phyloP scores from a whole-genome alignment of 1,140 invertebrate species.

The Mylabris phalerata region DNA sequence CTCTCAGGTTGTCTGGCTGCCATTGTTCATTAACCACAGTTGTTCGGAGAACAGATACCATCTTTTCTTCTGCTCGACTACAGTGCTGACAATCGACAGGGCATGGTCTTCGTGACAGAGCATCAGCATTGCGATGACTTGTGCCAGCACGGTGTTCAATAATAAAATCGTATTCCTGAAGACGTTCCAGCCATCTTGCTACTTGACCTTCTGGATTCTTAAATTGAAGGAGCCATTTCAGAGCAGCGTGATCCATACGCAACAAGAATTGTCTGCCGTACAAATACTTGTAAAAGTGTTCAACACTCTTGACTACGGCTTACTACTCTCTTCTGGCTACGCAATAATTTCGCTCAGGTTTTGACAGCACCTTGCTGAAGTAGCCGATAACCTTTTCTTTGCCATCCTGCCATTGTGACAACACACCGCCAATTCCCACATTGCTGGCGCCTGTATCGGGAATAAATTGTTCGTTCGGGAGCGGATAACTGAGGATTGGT shows the following conservation, averaged over 20 bases:
- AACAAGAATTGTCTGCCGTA: slow-evolving; percentile 19
- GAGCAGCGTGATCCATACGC: background rate
- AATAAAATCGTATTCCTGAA: background rate
- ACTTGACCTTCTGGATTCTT: background rate
- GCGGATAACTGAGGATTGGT: slow-evolving; percentile 24
- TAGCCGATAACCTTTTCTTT: slow-evolving; percentile 25
- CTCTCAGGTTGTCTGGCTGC: too few species aligned
- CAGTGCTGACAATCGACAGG: too few species aligned
- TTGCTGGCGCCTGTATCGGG: slow-evolving; percentile 23
- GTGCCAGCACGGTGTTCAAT: background rate
- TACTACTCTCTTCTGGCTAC: slow-evolving; percentile 42
- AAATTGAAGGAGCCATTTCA: background rate
- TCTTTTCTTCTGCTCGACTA: too few species aligned
- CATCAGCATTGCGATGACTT: background rate
- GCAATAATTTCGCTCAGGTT: slow-evolving; percentile 40
- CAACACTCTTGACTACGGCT: slow-evolving; percentile 41
- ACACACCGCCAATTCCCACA: slow-evolving; percentile 21
- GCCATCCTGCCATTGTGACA: slow-evolving; percentile 22
- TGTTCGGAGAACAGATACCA: too few species aligned
- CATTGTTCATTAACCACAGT: too few species aligned
- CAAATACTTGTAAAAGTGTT: slow-evolving; percentile 34
- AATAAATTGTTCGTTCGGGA: slow-evolving; percentile 22
- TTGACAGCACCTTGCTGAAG: too few species aligned
- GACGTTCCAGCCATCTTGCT: background rate
- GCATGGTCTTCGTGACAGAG: background rate